Conservation (phyloP, 2,113 vertebrate species). For the Equus quagga region DNA sequence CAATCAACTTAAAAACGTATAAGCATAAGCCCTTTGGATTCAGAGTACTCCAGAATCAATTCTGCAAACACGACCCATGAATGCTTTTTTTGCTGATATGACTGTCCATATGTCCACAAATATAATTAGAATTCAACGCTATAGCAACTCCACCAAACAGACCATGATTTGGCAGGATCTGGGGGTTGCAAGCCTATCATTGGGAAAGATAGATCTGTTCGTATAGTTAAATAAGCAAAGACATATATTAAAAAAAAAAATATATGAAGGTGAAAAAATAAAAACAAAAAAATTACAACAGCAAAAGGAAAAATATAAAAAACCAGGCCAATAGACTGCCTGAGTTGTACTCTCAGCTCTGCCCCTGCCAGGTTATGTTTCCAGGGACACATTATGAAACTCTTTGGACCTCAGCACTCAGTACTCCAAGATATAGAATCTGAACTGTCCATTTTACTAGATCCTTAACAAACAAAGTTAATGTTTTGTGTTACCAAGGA, state of each 20-base stretch:
- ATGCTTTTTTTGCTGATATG: neutral
- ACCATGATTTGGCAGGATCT: accelerated
- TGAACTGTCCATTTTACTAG: neutral
- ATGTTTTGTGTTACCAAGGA: neutral
- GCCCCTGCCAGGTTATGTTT: neutral
- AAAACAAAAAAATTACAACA: neutral
- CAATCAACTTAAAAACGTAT: neutral
- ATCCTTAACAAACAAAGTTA: neutral
- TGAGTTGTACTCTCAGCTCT: neutral
- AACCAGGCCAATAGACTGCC: neutral
- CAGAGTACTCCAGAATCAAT: neutral
- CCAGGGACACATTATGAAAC: neutral
- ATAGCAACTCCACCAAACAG: neutral
- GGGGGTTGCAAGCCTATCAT: neutral
- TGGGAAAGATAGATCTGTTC: neutral
- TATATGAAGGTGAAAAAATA: neutral
- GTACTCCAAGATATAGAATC: neutral
- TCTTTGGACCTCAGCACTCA: neutral
- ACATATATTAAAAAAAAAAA: neutral
- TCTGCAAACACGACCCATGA: neutral
- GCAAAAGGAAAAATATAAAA: neutral
- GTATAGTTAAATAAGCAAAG: neutral
- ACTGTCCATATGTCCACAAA: neutral
- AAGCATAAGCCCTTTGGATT: neutral
- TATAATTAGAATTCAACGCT: neutral